phyloP scores from a whole-genome alignment of 2,888 invertebrate genomes.

The Spodoptera littoralis region DNA sequence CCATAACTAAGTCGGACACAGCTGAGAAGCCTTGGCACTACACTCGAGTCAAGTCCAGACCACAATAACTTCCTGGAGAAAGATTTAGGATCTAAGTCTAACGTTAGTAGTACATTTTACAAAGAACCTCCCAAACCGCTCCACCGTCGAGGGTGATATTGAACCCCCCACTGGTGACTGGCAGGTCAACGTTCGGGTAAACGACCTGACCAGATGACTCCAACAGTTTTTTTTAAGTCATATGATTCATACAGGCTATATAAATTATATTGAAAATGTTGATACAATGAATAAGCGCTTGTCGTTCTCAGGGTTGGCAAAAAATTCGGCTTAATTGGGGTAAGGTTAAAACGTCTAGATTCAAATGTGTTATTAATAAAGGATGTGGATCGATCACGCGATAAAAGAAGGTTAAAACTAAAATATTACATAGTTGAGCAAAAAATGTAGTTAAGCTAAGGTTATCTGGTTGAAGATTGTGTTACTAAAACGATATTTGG shows the following conservation, averaged over 20 bases:
- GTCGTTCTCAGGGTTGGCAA: slow-evolving; percentile 47
- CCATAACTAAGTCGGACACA: slow-evolving; percentile 17
- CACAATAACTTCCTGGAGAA: slow-evolving; percentile 19
- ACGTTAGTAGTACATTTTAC: slow-evolving; percentile 30
- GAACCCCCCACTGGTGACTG: slow-evolving; percentile 44
- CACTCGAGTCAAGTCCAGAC: slow-evolving; percentile 31
- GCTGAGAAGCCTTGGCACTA: slow-evolving; percentile 23
- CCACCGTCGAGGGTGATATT: slow-evolving; percentile 44
- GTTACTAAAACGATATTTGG: slow-evolving; percentile 2
- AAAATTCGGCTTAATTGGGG: slow-evolving; percentile 27
- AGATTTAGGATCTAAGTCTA: slow-evolving; percentile 28
- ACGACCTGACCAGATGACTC: slow-evolving; percentile 71
- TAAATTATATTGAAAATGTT: slow-evolving; percentile 49
- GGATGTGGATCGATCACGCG: slow-evolving; percentile 28
- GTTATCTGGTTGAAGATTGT: slow-evolving; percentile 18
- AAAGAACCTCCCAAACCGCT: slow-evolving; percentile 27
- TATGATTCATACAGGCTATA: slow-evolving; percentile 50
- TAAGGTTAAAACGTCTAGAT: slow-evolving; percentile 30
- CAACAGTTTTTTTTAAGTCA: slow-evolving; percentile 61
- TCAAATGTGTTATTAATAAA: slow-evolving; percentile 31
- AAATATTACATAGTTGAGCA: slow-evolving; percentile 27
- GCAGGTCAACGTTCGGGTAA: slow-evolving; percentile 75
- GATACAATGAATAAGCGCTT: slow-evolving; percentile 58
- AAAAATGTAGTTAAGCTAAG: slow-evolving; percentile 23
- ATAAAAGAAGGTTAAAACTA: slow-evolving; percentile 22